These are phyloP conservation scores for Beris chalybata DNA, from an alignment of 2,888 invertebrate genomes.

Conservation along the genomic window DNA sequence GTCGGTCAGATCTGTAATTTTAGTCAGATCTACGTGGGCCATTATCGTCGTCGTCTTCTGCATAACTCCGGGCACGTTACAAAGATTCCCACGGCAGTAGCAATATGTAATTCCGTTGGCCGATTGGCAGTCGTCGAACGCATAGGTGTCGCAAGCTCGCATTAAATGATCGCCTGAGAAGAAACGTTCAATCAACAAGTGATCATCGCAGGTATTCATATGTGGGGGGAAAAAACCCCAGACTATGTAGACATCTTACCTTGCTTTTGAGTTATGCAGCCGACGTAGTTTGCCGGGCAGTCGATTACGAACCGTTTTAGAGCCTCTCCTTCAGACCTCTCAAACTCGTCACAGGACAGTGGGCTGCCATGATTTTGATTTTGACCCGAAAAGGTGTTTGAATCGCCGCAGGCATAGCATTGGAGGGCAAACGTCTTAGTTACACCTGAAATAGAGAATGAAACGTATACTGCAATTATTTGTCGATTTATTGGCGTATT, in stretches of 20 bases:
- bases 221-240: neutral
- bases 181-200: neutral
- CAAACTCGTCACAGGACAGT: conserved; percentile 22
- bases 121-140: conserved; percentile 41
- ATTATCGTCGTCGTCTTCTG: conserved; percentile 17
- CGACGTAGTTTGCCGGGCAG: conserved; percentile 12
- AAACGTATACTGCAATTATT: neutral
- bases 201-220: neutral
- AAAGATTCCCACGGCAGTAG: conserved; percentile 40
- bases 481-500: conserved; percentile 7
- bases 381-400: conserved; percentile 2
- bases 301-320: conserved; percentile 13
- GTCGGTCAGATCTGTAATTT: conserved; percentile 16
- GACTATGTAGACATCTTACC: conserved; percentile 14
- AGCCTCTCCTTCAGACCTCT: conserved; percentile 13
- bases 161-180: conserved; percentile 37
- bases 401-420: conserved; percentile 24
- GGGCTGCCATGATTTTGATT: neutral
- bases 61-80: conserved; percentile 35
- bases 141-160: conserved; percentile 39
- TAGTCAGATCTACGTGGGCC: conserved; percentile 23
- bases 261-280: conserved; percentile 34
- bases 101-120: conserved; percentile 41
- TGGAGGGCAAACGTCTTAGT: neutral
- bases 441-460: conserved; percentile 18